A percentile compares a stretch with the other conserved stretches of the same genome.
Conservation (phyloP, 2,797 vertebrate genomes). For the Valencia hispanica region DNA sequence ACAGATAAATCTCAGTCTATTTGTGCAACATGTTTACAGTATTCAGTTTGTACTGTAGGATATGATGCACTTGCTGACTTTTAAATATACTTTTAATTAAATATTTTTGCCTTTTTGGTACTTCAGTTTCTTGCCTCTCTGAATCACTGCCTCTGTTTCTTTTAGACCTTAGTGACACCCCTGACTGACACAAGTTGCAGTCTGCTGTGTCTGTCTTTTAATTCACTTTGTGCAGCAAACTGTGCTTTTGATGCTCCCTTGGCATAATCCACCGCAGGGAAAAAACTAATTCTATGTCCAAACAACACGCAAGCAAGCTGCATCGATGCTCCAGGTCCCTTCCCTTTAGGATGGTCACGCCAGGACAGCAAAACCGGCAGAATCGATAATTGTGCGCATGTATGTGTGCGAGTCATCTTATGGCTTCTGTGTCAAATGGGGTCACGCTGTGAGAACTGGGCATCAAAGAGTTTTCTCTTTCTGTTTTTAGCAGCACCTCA, state of each 20-base stretch:
- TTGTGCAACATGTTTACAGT: neutral
- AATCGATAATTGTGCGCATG: constrained; percentile 59
- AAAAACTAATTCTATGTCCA: constrained; percentile 42
- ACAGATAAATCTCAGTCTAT: neutral
- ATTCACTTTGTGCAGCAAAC: constrained; percentile 67
- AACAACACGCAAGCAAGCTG: constrained; percentile 33
- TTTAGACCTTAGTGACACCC: constrained; percentile 44
- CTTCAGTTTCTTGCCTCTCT: constrained; percentile 26
- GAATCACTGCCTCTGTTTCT: constrained; percentile 34
- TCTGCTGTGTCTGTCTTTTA: constrained; percentile 49
- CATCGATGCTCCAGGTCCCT: constrained; percentile 56
- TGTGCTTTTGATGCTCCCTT: constrained; percentile 67
- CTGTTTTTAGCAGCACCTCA: constrained; percentile 73
- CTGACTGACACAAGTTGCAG: constrained; percentile 47
- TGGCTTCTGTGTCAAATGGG: constrained; percentile 73
- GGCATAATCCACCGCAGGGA: constrained; percentile 65
- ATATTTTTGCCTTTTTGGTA: constrained; percentile 23
- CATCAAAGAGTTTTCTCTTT: constrained; percentile 73
- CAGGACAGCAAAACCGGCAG: constrained; percentile 52
- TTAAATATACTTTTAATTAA: constrained; percentile 12
- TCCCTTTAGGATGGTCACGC: constrained; percentile 61
- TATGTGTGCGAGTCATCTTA: constrained; percentile 51
- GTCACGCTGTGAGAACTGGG: constrained; percentile 69
- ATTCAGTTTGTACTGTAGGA: neutral
- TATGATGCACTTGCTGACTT: constrained; percentile 6